phyloP scores from a whole-genome alignment of 2,113 vertebrate genomes.

The Rhinolophus ferrumequinum region DNA sequence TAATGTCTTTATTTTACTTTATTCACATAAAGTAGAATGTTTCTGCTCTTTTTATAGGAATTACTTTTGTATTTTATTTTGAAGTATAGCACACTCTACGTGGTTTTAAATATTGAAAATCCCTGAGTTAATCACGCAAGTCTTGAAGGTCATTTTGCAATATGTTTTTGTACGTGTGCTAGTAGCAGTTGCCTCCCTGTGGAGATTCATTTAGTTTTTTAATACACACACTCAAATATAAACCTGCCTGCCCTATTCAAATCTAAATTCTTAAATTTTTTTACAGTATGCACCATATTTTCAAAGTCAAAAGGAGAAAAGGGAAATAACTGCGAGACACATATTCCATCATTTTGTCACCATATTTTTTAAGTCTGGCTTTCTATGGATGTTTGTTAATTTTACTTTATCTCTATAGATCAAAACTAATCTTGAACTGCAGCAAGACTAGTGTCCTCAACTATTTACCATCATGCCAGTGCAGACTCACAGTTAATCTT shows the following conservation, averaged over 20 bases:
- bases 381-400: not conserved
- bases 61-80: not conserved
- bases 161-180: not conserved
- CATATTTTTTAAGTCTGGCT: not conserved
- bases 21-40: not conserved
- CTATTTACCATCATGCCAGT: not conserved
- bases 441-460: not conserved
- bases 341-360: not conserved
- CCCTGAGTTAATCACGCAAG: not conserved
- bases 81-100: not conserved
- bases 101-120: not conserved
- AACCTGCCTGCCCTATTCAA: not conserved
- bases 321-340: not conserved
- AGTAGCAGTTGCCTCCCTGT: rapidly evolving
- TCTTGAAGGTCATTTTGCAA: not conserved
- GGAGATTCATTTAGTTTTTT: not conserved
- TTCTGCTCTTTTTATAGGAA: not conserved
- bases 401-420: not conserved
- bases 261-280: not conserved
- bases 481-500: not conserved
- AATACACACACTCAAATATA: not conserved
- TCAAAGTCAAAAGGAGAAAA: not conserved
- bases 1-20: not conserved
- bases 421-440: not conserved
- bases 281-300: not conserved